Evolutionary conservation across 2,888 invertebrate genomes (phyloP).

Genomic region (Harpalus rubripes): DNA sequence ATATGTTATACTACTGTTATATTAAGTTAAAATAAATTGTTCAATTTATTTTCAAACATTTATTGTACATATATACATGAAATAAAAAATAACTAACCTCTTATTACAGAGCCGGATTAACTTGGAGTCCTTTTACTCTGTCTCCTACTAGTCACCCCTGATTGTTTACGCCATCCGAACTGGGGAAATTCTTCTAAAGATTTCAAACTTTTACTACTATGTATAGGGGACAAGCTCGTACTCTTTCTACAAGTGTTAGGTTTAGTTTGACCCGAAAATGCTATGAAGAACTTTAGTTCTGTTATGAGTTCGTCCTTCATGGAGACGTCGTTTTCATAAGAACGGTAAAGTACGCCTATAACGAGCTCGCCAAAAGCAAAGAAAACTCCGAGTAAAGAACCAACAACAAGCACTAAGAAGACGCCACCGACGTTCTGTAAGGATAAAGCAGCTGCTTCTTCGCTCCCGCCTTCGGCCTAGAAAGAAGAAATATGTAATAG

Average conservation of each 20-base stretch:
- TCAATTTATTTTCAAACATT: not conserved
- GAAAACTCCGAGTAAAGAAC: conserved; percentile 82
- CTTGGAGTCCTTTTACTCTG: conserved; percentile 49
- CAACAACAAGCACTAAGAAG: conserved; percentile 86
- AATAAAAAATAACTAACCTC: conserved; percentile 1
- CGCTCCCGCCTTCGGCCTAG: conserved; percentile 75
- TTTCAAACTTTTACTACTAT: conserved; percentile 56
- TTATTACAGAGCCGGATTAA: not conserved
- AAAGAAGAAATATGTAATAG: not conserved
- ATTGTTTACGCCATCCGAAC: conserved; percentile 46
- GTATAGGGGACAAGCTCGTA: conserved; percentile 4
- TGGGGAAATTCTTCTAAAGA: conserved; percentile 20
- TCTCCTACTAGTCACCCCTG: conserved; percentile 16
- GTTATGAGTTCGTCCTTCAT: conserved; percentile 83
- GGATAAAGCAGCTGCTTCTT: conserved; percentile 82
- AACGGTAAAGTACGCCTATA: conserved; percentile 76
- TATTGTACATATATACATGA: conserved; percentile 8
- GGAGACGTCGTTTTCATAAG: conserved; percentile 78
- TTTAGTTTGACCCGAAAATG: conserved; percentile 85
- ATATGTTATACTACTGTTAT: not conserved
- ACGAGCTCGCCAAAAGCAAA: conserved; percentile 86
- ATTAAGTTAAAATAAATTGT: not conserved
- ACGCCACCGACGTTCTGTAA: conserved; percentile 92
- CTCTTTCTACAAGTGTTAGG: conserved; percentile 73
- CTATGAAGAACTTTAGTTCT: conserved; percentile 86